These are phyloP conservation scores for Mythimna impura DNA, from an alignment of 2,888 invertebrate genomes.

Conservation along the genomic window DNA sequence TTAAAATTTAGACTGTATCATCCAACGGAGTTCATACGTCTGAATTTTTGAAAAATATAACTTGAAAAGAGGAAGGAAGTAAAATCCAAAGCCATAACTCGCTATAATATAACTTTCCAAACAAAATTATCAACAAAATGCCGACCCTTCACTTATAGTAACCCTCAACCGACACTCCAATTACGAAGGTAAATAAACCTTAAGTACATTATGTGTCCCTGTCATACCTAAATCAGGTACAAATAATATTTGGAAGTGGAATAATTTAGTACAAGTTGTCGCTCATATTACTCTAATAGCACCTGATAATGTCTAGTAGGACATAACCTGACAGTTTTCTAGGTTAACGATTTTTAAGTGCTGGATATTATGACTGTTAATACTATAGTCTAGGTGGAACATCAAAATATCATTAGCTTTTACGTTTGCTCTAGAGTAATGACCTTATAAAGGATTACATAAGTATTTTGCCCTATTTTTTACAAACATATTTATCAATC, in stretches of 20 bases:
- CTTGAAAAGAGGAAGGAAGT: too few relatives aligned
- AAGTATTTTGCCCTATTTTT: neutral
- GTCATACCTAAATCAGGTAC: slow-evolving; percentile 52
- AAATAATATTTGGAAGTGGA: slow-evolving; percentile 43
- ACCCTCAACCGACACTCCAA: slow-evolving; percentile 38
- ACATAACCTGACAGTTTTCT: slow-evolving; percentile 20
- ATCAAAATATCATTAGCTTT: slow-evolving; percentile 1
- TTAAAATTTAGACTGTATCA: too few relatives aligned
- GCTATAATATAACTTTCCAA: neutral
- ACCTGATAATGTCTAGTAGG: slow-evolving; percentile 30
- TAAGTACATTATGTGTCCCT: slow-evolving; percentile 30
- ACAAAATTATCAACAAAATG: slow-evolving; percentile 2
- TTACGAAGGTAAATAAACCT: slow-evolving; percentile 37
- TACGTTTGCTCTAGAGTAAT: neutral
- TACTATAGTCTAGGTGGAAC: neutral
- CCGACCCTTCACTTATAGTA: slow-evolving; percentile 2
- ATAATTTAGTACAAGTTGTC: slow-evolving; percentile 46
- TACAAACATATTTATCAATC: neutral
- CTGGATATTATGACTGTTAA: neutral
- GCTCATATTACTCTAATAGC: slow-evolving; percentile 28
- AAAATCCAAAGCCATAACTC: neutral
- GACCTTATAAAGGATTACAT: neutral
- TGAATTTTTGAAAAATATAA: too few relatives aligned
- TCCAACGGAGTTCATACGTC: too few relatives aligned
- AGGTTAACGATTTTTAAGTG: neutral